Evolutionary conservation across 2,888 invertebrate genomes (phyloP), one percentile per base, ranked within the genome.

Genomic region (Chymomyza procnemis): DNA sequence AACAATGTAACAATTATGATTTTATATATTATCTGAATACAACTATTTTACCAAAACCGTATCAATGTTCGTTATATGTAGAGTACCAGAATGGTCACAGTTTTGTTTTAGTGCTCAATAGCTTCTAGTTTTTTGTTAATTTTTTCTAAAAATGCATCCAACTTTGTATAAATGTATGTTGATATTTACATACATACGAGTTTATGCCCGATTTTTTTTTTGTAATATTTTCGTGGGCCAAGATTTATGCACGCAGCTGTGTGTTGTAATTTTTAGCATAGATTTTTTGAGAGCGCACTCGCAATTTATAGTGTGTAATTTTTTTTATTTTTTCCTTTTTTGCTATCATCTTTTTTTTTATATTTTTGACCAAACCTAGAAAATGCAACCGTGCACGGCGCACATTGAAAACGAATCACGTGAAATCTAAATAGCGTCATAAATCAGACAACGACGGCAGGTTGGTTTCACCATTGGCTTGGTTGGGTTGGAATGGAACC

Each of bases 381-480:
- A 78, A 80, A 8, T 50, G 50, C 50, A 50, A 19, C 9, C 26
- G 26, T 26, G 85, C 59, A 69, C 61, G 48, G 71, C 86, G 79
- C 83, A 75, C 86, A 84, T 84, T 84, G 83, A 84, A 84, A 84
- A 84, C 82, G 86, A 84, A 84, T 84, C 86, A 84, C 83, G 84
- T 86, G 84, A 80, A 87, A 86, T 86, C 86, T 84, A 86, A 86
- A 86, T 86, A 86, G 86, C 85, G 83, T 83, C 86, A 86, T 86
- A 86, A 86, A 86, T 86, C 86, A 86, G 87, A 83, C 75, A 86
- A 81, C 80, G 86, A 85, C 87, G 86, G 86, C 81, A 82, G 85
- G 81, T 82, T 82, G 81, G 83, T 12, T 41, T 41, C 34, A 41
- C 34, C 34, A 41, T 75, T 77, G 65, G 61, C 61, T 73, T 74